These are phyloP conservation scores for Cettia cetti DNA, from an alignment of 2,113 vertebrate species.

Conservation along the genomic window DNA sequence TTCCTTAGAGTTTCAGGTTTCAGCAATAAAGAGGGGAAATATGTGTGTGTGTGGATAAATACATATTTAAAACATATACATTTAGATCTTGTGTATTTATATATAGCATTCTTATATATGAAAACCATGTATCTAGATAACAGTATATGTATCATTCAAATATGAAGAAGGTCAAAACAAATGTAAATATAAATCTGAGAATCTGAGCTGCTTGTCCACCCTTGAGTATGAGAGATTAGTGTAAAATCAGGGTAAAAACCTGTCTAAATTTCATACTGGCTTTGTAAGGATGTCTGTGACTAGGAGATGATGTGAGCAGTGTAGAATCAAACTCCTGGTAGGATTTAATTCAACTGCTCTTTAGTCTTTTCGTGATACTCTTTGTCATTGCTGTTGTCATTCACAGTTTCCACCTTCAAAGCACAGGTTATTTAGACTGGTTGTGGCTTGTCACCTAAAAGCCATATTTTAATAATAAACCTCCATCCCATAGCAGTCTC, in stretches of 20 bases:
- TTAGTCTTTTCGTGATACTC: background rate
- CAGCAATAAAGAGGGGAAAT: conserved; percentile 41
- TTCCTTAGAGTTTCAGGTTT: conserved; percentile 50
- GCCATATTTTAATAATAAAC: conserved; percentile 55
- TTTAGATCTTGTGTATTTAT: background rate
- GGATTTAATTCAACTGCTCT: background rate
- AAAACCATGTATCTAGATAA: background rate
- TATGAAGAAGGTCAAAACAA: background rate
- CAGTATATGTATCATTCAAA: background rate
- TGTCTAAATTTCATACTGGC: background rate
- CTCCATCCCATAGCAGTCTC: background rate
- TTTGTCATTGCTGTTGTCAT: conserved; percentile 40
- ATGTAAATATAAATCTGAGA: background rate
- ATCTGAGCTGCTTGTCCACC: background rate
- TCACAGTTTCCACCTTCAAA: conserved; percentile 42
- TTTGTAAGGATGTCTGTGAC: background rate
- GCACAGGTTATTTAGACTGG: conserved; percentile 35
- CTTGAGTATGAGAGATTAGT: background rate
- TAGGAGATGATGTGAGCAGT: background rate
- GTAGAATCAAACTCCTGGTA: background rate
- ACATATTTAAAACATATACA: background rate
- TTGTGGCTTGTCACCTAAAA: conserved; percentile 46
- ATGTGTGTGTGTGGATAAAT: background rate
- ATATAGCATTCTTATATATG: background rate
- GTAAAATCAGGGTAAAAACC: background rate